A percentile compares a stretch with the other conserved stretches of the same genome.
Evolutionary conservation across 2,113 vertebrate species (phyloP).

Genomic region (Meriones unguiculatus): DNA sequence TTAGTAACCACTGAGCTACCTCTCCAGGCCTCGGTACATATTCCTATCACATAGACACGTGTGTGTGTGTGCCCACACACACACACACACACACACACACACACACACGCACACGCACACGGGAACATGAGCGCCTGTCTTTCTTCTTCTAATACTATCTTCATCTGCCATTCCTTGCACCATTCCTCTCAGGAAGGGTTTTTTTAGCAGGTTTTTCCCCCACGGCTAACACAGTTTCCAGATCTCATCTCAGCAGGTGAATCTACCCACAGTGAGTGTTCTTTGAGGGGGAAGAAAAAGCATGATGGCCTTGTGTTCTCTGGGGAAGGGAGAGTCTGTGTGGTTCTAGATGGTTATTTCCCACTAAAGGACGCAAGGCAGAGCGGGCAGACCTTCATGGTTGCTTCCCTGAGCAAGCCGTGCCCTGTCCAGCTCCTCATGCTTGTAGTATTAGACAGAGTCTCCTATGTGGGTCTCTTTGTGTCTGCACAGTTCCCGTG

Average conservation of each 20-base stretch:
- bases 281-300: background rate
- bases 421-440: background rate
- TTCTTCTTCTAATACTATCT: background rate
- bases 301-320: background rate
- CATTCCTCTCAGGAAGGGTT: background rate
- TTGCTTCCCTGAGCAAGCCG: background rate
- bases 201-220: background rate
- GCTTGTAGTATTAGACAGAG: background rate
- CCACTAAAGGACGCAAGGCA: background rate
- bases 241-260: background rate
- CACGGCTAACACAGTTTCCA: background rate
- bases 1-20: background rate
- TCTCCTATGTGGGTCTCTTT: background rate
- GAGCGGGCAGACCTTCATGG: background rate
- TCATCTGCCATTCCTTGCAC: background rate
- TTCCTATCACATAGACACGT: background rate
- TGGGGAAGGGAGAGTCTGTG: background rate
- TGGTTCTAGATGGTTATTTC: background rate
- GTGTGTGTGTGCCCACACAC: too few relatives aligned
- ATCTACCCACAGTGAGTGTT: background rate
- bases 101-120: background rate
- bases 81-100: background rate
- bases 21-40: background rate
- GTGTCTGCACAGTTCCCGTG: fast-evolving
- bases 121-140: background rate